Conservation (phyloP, 2,113 vertebrate species). For the Cololabis saira region DNA sequence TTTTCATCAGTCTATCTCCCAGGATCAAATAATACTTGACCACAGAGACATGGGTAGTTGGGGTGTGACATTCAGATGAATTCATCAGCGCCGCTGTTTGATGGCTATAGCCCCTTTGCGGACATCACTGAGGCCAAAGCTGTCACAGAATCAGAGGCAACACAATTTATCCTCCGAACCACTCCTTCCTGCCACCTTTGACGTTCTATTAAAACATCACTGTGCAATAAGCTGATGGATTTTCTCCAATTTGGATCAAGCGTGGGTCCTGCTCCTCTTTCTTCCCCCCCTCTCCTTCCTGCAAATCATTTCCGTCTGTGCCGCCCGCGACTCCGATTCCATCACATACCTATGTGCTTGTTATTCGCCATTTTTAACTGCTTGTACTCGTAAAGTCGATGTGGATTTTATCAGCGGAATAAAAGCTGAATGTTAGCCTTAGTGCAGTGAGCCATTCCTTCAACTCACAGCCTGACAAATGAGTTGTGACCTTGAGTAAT, state of each 20-base stretch:
- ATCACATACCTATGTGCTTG: conserved; percentile 40
- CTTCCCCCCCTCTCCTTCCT: conserved; percentile 21
- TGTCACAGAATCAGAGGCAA: conserved; percentile 63
- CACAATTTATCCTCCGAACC: conserved; percentile 70
- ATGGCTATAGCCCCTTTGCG: conserved; percentile 65
- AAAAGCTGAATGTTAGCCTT: conserved; percentile 73
- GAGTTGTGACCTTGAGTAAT: conserved; percentile 83
- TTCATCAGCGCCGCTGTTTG: conserved; percentile 71
- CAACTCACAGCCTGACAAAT: conserved; percentile 82
- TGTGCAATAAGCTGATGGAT: conserved; percentile 71
- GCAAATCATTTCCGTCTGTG: conserved; percentile 42
- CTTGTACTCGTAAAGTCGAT: conserved; percentile 66
- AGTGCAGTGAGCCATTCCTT: conserved; percentile 68
- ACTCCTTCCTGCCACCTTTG: conserved; percentile 70
- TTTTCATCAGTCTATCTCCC: conserved; percentile 63
- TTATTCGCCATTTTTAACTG: conserved; percentile 71
- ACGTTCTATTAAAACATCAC: conserved; percentile 65
- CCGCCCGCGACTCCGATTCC: conserved; percentile 30
- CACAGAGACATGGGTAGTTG: conserved; percentile 54
- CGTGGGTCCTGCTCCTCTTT: conserved; percentile 35
- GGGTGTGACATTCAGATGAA: conserved; percentile 73
- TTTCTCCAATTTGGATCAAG: conserved; percentile 61
- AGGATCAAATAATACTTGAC: conserved; percentile 70
- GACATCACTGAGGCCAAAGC: conserved; percentile 73
- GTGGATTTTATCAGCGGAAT: conserved; percentile 73